These are phyloP conservation scores for Andrena chrysosceles DNA, from an alignment of 2,888 invertebrate genomes.

Conservation along the genomic window DNA sequence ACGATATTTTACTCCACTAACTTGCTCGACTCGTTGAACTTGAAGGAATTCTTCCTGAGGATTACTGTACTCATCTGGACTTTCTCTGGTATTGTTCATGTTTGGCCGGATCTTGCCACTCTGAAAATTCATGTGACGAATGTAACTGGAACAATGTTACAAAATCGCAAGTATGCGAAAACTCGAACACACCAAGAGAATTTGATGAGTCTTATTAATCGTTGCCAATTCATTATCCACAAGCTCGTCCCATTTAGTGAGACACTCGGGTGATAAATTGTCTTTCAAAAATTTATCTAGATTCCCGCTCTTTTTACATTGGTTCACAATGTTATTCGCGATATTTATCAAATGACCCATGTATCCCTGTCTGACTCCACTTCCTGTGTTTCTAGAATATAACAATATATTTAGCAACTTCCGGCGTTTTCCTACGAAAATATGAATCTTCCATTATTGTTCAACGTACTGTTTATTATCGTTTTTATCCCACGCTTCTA, in stretches of 20 bases:
- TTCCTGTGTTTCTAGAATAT: conserved; percentile 85
- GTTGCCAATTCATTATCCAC: conserved; percentile 76
- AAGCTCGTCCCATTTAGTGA: conserved; percentile 79
- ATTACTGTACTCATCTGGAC: conserved; percentile 75
- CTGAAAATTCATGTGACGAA: conserved; percentile 54
- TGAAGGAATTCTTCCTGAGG: conserved; percentile 72
- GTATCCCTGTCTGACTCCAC: conserved; percentile 87
- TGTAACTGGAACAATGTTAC: background rate
- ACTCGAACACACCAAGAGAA: conserved; percentile 75
- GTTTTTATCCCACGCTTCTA: conserved; percentile 93
- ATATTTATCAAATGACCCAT: conserved; percentile 90
- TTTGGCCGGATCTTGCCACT: conserved; percentile 68
- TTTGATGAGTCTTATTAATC: conserved; percentile 80
- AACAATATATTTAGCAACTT: background rate
- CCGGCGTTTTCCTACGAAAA: background rate
- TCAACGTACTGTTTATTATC: conserved; percentile 91
- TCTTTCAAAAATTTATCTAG: conserved; percentile 86
- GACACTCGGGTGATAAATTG: conserved; percentile 85
- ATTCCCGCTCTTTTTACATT: conserved; percentile 86
- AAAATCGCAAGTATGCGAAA: conserved; percentile 23
- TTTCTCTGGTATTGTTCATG: conserved; percentile 75
- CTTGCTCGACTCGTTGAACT: conserved; percentile 46
- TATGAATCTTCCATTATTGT: conserved; percentile 15
- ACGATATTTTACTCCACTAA: conserved; percentile 30
- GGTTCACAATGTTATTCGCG: conserved; percentile 86